These are phyloP conservation scores for Chaunax sp. DNA, from an alignment of 2,797 vertebrate genomes.

Conservation along the genomic window DNA sequence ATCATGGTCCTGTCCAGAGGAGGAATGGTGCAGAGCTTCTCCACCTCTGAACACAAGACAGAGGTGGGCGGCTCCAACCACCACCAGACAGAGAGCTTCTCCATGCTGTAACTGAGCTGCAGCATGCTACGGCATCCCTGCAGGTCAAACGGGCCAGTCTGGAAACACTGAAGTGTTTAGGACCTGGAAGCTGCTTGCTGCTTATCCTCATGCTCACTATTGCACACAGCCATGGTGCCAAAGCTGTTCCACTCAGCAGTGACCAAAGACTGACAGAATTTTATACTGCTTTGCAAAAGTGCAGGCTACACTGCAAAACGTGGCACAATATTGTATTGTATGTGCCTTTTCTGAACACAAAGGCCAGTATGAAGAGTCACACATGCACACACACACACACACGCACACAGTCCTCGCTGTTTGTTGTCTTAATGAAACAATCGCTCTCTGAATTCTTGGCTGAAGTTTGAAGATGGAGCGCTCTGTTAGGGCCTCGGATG, in stretches of 20 bases:
- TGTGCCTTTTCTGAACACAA: conserved; percentile 40
- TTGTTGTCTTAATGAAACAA: conserved; percentile 40
- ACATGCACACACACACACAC: not conserved
- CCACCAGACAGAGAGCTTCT: conserved; percentile 63
- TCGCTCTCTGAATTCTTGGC: conserved; percentile 18
- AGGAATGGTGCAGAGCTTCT: conserved; percentile 39
- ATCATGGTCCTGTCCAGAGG: conserved; percentile 83
- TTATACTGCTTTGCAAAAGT: conserved; percentile 12
- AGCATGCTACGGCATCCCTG: not conserved
- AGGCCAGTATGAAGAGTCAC: not conserved
- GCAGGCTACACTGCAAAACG: not conserved
- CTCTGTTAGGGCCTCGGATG: conserved; percentile 43
- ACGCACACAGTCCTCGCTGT: conserved; percentile 18
- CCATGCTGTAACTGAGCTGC: conserved; percentile 56
- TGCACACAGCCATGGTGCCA: not conserved
- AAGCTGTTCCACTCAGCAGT: conserved; percentile 28
- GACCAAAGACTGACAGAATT: conserved; percentile 46
- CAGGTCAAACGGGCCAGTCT: conserved; percentile 14
- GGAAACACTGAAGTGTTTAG: not conserved
- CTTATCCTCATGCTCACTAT: not conserved
- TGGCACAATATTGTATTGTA: conserved; percentile 19
- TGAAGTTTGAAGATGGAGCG: not conserved
- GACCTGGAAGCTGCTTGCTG: conserved; percentile 19
- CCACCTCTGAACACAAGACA: conserved; percentile 55
- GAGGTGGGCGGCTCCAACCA: conserved; percentile 56